A percentile compares a stretch with the other conserved stretches of the same genome.
Evolutionary conservation across 2,888 invertebrate genomes (phyloP).

Genomic region (Aricia artaxerxes): DNA sequence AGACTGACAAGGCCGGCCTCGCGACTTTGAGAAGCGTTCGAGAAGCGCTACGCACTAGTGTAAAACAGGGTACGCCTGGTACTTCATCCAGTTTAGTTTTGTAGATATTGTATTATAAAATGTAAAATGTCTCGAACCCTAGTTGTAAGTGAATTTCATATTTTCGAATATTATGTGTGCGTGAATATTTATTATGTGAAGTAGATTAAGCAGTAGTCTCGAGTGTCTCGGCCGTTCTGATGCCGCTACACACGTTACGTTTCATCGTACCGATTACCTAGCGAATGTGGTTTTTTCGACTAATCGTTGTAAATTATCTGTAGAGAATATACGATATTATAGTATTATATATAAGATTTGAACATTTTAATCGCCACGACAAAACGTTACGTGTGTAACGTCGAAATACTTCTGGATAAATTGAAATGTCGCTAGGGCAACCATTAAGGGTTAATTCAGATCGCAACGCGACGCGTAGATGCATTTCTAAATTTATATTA

Average conservation of each 20-base stretch:
- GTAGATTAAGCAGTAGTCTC: conserved; percentile 35
- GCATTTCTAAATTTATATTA: too few species aligned
- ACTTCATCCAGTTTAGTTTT: conserved; percentile 60
- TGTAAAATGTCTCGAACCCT: conserved; percentile 40
- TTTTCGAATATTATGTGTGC: conserved; percentile 37
- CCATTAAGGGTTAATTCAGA: too few species aligned
- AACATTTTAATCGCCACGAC: not conserved
- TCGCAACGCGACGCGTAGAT: too few species aligned
- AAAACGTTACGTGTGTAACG: not conserved
- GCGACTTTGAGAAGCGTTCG: not conserved
- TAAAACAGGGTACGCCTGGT: conserved; percentile 57
- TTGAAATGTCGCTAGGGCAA: too few species aligned
- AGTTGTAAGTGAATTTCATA: conserved; percentile 45
- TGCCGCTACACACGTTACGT: conserved; percentile 4
- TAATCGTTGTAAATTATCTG: not conserved
- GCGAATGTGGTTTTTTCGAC: too few species aligned
- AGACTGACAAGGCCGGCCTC: not conserved
- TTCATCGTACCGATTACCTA: not conserved
- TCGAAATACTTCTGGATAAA: not conserved
- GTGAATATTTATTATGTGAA: conserved; percentile 43
- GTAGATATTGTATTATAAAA: conserved; percentile 62
- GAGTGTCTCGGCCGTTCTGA: not conserved
- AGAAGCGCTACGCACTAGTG: conserved; percentile 40
- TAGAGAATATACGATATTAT: not conserved
- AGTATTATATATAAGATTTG: not conserved